These are phyloP conservation scores for Megathymus violae DNA, from an alignment of 1,140 invertebrate genomes.

Conservation along the genomic window DNA sequence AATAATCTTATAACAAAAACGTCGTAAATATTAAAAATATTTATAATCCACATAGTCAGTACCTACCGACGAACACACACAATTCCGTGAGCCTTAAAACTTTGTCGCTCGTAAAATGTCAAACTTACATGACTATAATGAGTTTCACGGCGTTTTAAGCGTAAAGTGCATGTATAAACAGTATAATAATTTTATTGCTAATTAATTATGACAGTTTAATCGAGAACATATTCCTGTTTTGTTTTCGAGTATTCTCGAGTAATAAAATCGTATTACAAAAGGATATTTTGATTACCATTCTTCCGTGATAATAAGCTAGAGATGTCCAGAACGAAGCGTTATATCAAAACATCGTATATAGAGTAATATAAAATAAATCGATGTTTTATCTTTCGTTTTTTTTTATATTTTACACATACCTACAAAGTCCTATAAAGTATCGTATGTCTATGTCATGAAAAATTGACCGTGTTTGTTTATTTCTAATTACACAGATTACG, in stretches of 20 bases:
- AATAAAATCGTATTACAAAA: too few species aligned
- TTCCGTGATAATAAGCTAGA: too few species aligned
- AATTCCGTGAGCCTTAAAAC: constrained; percentile 46
- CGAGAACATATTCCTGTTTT: constrained; percentile 37
- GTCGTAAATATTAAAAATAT: constrained; percentile 31
- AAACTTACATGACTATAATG: constrained; percentile 53
- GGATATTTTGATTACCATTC: too few species aligned
- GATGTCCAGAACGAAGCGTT: too few species aligned
- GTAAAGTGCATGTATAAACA: constrained; percentile 49
- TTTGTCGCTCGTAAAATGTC: constrained; percentile 51
- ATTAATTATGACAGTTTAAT: constrained; percentile 49
- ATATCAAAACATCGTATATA: too few species aligned
- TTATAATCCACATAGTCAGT: constrained; percentile 15
- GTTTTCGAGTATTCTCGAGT: constrained; percentile 18
- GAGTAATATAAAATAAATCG: too few species aligned
- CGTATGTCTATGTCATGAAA: too few species aligned
- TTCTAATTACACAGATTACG: too few species aligned
- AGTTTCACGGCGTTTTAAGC: constrained; percentile 44
- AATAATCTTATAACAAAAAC: constrained; percentile 11
- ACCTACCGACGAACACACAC: constrained; percentile 35
- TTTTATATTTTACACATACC: too few species aligned
- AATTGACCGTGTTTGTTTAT: too few species aligned
- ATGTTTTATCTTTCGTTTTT: too few species aligned
- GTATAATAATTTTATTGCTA: constrained; percentile 52
- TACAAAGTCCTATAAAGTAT: too few species aligned